These are phyloP conservation scores for Centropyge bicolor DNA, from an alignment of 2,797 vertebrate species.

Conservation along the genomic window DNA sequence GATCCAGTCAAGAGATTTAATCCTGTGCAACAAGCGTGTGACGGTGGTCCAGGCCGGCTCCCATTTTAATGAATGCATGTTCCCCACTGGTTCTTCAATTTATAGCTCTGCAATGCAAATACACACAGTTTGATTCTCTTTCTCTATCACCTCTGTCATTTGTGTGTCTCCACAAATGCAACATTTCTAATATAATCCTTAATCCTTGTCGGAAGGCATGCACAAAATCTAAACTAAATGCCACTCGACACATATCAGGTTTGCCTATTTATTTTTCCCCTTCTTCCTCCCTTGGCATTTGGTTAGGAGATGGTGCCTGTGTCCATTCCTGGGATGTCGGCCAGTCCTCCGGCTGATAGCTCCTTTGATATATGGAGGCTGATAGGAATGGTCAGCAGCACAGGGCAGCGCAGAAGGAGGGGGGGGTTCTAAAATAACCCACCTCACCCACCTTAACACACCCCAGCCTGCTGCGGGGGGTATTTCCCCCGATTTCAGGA, in stretches of 20 bases:
- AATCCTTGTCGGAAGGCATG: conserved; percentile 2
- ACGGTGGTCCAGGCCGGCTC: conserved; percentile 28
- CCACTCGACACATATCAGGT: conserved; percentile 50
- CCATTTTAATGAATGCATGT: conserved; percentile 18
- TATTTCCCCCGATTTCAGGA: conserved; percentile 62
- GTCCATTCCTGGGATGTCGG: conserved; percentile 71
- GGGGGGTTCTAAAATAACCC: conserved; percentile 72
- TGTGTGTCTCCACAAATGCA: conserved; percentile 1
- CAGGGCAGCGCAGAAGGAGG: conserved; percentile 19
- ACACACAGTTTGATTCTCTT: conserved; percentile 35
- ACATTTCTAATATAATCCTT: conserved; percentile 10
- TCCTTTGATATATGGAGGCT: conserved; percentile 68
- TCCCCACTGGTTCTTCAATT: conserved; percentile 18
- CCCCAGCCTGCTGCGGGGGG: conserved; percentile 11
- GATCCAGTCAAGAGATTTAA: conserved; percentile 42
- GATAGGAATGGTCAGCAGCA: conserved; percentile 42
- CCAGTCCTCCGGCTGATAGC: conserved; percentile 49
- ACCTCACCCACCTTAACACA: conserved; percentile 1
- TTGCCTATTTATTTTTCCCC: conserved; percentile 50
- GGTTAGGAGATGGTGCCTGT: conserved; percentile 43
- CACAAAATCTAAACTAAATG: conserved; percentile 46
- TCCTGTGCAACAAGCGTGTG: conserved; percentile 18
- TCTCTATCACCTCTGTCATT: background rate
- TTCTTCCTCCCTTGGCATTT: conserved; percentile 51
- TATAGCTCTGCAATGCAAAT: conserved; percentile 69